Evolutionary conservation across 1,140 invertebrate species (phyloP).

Genomic region (Chironomus striatipennis): DNA sequence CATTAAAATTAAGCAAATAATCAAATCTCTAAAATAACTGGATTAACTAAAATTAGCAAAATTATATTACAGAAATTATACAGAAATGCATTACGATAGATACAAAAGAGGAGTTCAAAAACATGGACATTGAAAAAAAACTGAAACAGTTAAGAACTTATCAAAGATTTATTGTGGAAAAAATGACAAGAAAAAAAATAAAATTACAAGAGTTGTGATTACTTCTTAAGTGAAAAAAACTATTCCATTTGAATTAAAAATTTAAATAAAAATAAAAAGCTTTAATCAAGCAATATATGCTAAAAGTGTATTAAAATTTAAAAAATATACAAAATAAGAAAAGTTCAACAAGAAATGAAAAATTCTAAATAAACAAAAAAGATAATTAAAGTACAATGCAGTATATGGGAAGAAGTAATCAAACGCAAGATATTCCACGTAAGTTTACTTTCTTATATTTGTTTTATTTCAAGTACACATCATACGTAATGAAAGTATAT

Average conservation of each 20-base stretch:
- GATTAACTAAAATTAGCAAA: no score
- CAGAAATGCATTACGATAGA: background rate
- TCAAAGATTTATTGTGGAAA: background rate
- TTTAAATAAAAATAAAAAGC: background rate
- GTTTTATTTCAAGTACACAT: background rate
- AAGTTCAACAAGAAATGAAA: background rate
- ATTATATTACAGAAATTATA: background rate
- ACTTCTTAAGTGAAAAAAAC: background rate
- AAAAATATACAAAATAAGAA: background rate
- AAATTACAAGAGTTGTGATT: background rate
- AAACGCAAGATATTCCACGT: constrained; percentile 12
- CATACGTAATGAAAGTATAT: background rate
- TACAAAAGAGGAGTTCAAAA: background rate
- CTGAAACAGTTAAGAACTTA: background rate
- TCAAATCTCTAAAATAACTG: no score
- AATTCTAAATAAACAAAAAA: no score
- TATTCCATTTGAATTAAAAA: no score
- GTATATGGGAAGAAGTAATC: background rate
- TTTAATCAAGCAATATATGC: background rate
- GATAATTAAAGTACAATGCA: background rate
- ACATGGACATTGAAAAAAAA: background rate
- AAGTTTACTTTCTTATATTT: background rate
- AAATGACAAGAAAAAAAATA: background rate
- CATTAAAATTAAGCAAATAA: no score
- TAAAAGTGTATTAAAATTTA: background rate